Evolutionary conservation across 2,113 vertebrate genomes (phyloP).

Genomic region (Calcarius ornatus): DNA sequence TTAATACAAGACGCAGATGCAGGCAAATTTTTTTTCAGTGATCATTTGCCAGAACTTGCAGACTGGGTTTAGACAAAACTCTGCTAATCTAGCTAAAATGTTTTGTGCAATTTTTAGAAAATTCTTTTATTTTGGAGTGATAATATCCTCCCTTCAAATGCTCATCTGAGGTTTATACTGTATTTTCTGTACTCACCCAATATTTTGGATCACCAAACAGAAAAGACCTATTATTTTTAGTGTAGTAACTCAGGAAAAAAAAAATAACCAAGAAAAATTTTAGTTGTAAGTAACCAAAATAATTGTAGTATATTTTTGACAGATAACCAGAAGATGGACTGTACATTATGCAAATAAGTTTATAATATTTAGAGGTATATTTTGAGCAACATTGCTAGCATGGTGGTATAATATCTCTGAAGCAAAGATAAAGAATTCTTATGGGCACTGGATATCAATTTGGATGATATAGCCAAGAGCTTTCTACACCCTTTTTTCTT

Average conservation of each 20-base stretch:
- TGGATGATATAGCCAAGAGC: background rate
- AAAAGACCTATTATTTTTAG: background rate
- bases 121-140: background rate
- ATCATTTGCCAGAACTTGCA: background rate
- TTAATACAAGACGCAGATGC: background rate
- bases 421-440: background rate
- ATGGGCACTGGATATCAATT: background rate
- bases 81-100: background rate
- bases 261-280: no score
- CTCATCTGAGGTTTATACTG: background rate
- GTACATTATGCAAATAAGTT: background rate
- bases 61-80: background rate
- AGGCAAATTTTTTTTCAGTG: background rate
- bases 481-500: background rate
- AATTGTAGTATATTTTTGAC: background rate
- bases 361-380: background rate
- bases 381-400: background rate
- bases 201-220: background rate
- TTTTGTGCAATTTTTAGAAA: background rate
- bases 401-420: background rate
- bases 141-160: background rate
- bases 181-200: background rate
- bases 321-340: background rate
- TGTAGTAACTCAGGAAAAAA: background rate
- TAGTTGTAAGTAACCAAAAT: background rate